Percentiles rank a stretch among this genome's conserved stretches.
phyloP scores from a whole-genome alignment of 64 coral and sea anemone species.

The Cladopsammia gracilis region DNA sequence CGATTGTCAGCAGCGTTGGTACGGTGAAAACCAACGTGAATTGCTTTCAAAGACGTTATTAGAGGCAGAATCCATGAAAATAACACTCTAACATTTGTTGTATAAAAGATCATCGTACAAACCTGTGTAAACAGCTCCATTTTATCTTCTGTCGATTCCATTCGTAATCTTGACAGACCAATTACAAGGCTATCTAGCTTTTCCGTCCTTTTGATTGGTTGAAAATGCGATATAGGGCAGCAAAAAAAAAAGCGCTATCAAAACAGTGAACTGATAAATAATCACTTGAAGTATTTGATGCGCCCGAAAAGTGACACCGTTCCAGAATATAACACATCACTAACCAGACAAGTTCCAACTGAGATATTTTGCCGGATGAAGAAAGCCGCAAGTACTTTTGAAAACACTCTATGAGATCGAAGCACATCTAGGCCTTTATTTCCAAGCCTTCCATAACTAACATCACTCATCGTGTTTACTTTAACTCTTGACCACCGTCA shows the following conservation, averaged over 20 bases:
- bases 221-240: background rate
- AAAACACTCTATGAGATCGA: background rate
- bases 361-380: background rate
- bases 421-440: background rate
- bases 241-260: background rate
- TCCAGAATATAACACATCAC: background rate
- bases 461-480: background rate
- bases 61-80: background rate
- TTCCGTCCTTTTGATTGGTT: constrained; percentile 15
- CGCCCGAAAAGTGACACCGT: background rate
- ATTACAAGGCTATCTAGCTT: background rate
- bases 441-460: background rate
- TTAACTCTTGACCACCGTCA: background rate
- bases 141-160: background rate
- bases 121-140: background rate
- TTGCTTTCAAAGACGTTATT: too few species aligned
- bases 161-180: background rate
- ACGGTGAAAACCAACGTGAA: background rate
- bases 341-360: constrained; percentile 15
- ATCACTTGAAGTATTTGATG: constrained; percentile 15
- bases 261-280: background rate
- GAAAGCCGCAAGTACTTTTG: background rate
- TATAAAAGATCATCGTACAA: background rate
- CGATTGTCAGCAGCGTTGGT: background rate
- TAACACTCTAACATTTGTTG: background rate